Conservation (phyloP, 2,888 invertebrate genomes). For the Patella pellucida region DNA sequence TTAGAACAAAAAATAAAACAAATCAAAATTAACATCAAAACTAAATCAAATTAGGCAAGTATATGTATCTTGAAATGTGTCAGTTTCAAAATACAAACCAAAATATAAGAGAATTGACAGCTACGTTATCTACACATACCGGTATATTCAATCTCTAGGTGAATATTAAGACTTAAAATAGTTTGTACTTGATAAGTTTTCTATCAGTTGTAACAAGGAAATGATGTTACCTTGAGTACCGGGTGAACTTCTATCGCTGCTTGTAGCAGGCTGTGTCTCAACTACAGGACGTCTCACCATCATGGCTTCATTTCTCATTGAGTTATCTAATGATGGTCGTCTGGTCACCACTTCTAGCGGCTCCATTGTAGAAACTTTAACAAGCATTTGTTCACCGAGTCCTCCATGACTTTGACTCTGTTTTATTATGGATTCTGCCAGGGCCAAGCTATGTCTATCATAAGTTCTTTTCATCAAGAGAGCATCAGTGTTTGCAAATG, state of each 20-base stretch:
- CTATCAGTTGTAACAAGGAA: no score
- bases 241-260: background rate
- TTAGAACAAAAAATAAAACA: no score
- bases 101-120: no score
- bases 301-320: background rate
- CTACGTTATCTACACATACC: no score
- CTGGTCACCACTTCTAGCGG: constrained; percentile 8
- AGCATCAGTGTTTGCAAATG: background rate
- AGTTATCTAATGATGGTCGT: constrained; percentile 3
- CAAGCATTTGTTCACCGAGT: background rate
- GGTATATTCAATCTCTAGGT: no score
- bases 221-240: background rate
- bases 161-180: no score
- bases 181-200: no score
- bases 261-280: constrained; percentile 1
- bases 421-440: background rate
- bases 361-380: constrained; percentile 1
- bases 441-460: background rate
- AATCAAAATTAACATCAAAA: no score
- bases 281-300: background rate
- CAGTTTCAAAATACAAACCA: no score
- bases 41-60: no score
- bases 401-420: background rate
- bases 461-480: background rate
- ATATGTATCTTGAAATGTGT: no score